A percentile compares a stretch with the other conserved stretches of the same genome.
Evolutionary conservation across 2,888 invertebrate genomes (phyloP).

Genomic region (Eupsilia transversa): DNA sequence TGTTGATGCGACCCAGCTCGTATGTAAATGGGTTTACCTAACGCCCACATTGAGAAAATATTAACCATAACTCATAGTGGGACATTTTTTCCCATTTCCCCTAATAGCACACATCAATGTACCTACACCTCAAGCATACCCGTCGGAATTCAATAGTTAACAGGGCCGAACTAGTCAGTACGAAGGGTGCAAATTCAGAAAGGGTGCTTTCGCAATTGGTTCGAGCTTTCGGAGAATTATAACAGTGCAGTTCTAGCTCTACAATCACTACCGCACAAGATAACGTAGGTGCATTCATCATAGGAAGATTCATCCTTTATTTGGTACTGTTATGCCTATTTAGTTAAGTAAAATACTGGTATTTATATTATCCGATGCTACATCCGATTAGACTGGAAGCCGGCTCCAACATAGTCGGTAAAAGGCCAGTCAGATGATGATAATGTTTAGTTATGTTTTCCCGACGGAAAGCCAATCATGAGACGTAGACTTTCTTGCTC

Average conservation of each 20-base stretch:
- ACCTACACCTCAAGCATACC: conserved; percentile 74
- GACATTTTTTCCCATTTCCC: conserved; percentile 82
- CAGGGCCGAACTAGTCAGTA: conserved; percentile 64
- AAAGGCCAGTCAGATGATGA: not conserved
- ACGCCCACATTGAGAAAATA: conserved; percentile 49
- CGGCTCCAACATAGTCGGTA: not conserved
- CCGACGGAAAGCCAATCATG: not conserved
- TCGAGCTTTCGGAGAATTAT: not conserved
- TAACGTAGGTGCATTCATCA: no score
- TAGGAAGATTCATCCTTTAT: not conserved
- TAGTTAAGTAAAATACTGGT: no score
- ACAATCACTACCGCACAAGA: no score
- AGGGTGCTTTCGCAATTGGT: not conserved
- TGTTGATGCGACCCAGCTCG: conserved; percentile 40
- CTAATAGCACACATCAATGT: conserved; percentile 77
- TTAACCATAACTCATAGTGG: conserved; percentile 66
- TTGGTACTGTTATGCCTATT: not conserved
- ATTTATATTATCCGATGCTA: no score
- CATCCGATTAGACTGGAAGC: not conserved
- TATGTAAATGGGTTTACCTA: conserved; percentile 53
- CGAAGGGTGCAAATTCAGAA: not conserved
- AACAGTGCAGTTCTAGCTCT: not conserved
- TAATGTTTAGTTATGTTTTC: not conserved
- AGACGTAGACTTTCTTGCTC: not conserved
- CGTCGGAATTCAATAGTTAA: conserved; percentile 69